phyloP scores from a whole-genome alignment of 2,113 vertebrate species.

The Lanius collurio region DNA sequence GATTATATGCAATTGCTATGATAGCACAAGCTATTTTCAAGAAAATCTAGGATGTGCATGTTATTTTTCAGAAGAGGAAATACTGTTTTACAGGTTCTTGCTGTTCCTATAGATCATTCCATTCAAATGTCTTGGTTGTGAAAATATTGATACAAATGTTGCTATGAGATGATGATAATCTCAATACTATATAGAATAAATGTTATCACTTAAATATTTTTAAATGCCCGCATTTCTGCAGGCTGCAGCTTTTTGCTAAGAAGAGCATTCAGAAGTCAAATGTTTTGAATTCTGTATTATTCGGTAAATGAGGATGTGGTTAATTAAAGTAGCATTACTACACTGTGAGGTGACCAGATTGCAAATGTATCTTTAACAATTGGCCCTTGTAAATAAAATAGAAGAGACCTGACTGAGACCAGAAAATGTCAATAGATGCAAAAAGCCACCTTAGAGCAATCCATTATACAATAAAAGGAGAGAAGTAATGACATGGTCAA shows the following conservation, averaged over 20 bases:
- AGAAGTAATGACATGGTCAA: conserved; percentile 70
- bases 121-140: conserved; percentile 14
- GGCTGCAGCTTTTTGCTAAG: conserved; percentile 15
- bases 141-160: conserved; percentile 29
- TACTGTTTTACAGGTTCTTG: neutral
- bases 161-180: neutral
- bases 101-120: neutral
- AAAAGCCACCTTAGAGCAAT: conserved; percentile 60
- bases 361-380: conserved; percentile 30
- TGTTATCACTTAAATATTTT: conserved; percentile 37
- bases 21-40: neutral
- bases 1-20: neutral
- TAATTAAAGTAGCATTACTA: conserved; percentile 57
- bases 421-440: conserved; percentile 71
- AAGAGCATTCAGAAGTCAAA: conserved; percentile 36
- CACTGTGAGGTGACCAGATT: conserved; percentile 52
- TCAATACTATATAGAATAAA: conserved; percentile 22
- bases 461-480: conserved; percentile 62
- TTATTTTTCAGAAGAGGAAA: neutral
- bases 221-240: conserved; percentile 11
- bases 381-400: conserved; percentile 63
- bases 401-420: conserved; percentile 58
- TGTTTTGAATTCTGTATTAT: conserved; percentile 45
- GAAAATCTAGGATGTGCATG: neutral
- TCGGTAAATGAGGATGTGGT: conserved; percentile 52